Conservation (phyloP, 2,113 vertebrate genomes). For the Dasypus novemcinctus region DNA sequence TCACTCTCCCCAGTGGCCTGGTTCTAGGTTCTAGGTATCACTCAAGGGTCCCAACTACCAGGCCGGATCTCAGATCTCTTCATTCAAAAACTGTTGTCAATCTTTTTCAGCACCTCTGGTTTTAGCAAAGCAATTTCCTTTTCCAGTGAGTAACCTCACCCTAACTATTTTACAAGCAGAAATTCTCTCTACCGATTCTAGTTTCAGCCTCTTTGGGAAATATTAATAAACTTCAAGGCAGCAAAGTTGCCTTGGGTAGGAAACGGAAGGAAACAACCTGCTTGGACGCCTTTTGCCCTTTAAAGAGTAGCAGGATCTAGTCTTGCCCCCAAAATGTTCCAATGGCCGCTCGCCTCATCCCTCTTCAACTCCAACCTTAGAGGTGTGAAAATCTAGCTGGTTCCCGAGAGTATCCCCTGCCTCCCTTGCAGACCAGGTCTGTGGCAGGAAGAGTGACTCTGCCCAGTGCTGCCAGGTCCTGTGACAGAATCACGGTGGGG, state of each 20-base stretch:
- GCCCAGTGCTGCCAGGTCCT: no score
- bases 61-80: background rate
- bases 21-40: background rate
- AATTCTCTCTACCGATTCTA: background rate
- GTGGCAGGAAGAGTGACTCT: background rate
- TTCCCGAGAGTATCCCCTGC: background rate
- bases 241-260: background rate
- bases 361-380: background rate
- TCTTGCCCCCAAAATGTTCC: accelerated
- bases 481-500: background rate
- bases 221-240: background rate
- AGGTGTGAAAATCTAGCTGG: background rate
- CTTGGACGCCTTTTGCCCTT: background rate
- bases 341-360: background rate
- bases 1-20: background rate
- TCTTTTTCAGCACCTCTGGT: background rate
- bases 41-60: background rate
- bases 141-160: background rate
- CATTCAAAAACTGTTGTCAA: background rate
- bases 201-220: constrained; percentile 5
- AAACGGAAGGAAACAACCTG: background rate
- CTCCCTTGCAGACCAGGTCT: no score
- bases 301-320: background rate
- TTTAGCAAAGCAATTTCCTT: background rate
- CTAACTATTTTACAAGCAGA: background rate